These are phyloP conservation scores for Drosophila insularis DNA, from an alignment of 1,140 invertebrate genomes.

Conservation along the genomic window DNA sequence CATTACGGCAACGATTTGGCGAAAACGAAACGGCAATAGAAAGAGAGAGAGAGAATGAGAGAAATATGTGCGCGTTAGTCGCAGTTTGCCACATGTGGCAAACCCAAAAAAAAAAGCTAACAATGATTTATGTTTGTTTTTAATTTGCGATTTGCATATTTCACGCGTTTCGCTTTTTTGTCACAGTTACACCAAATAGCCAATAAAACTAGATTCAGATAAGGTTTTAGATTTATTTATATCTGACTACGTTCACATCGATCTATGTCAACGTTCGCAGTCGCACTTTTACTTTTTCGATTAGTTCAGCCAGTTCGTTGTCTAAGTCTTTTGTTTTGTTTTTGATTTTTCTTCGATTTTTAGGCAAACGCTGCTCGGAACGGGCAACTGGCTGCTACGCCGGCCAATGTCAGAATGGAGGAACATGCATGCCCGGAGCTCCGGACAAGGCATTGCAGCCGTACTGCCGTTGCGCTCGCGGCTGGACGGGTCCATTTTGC, in stretches of 20 bases:
- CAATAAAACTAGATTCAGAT: slow-evolving; percentile 32
- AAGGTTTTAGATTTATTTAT: slow-evolving; percentile 39
- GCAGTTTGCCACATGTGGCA: slow-evolving; percentile 72
- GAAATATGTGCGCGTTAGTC: slow-evolving; percentile 57
- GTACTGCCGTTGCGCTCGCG: slow-evolving; percentile 71
- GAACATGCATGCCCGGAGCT: slow-evolving; percentile 86
- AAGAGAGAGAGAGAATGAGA: slow-evolving; percentile 29
- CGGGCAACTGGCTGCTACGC: slow-evolving; percentile 75
- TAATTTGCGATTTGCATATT: slow-evolving; percentile 76
- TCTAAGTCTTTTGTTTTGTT: slow-evolving; percentile 63
- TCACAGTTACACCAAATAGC: slow-evolving; percentile 52
- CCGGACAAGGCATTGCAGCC: slow-evolving; percentile 69
- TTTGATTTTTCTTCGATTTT: neutral
- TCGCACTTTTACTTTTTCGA: slow-evolving; percentile 72
- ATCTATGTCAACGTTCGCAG: slow-evolving; percentile 58
- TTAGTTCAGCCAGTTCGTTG: slow-evolving; percentile 64
- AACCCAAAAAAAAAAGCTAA: slow-evolving; percentile 10
- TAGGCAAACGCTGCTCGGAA: slow-evolving; percentile 79
- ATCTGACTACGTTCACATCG: slow-evolving; percentile 36
- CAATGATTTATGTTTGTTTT: slow-evolving; percentile 74
- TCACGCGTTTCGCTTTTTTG: slow-evolving; percentile 73
- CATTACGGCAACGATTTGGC: slow-evolving; percentile 73
- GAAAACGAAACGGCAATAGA: slow-evolving; percentile 60
- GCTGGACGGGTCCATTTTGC: slow-evolving; percentile 79
- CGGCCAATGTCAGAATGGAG: slow-evolving; percentile 87